Percentiles rank a stretch among this genome's conserved stretches.
Evolutionary conservation across 1,140 invertebrate species (phyloP).

Genomic region (Scaptomyza pallida): DNA sequence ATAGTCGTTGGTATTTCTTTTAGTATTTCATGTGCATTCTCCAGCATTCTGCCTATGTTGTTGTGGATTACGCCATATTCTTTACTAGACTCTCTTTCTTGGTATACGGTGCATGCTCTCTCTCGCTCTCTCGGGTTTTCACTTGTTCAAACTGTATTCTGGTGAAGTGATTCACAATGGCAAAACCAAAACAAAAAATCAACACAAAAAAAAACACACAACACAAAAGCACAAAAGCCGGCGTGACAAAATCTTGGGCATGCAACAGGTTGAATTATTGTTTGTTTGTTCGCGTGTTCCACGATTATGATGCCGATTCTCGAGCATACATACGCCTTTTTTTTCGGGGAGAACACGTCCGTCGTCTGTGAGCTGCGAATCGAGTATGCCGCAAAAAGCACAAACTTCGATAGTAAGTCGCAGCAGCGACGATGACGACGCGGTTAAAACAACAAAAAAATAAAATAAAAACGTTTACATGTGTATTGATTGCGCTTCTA

Average conservation of each 20-base stretch:
- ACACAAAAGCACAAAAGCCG: constrained; percentile 28
- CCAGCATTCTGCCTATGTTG: constrained; percentile 2
- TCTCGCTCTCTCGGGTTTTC: no score
- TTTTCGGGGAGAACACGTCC: constrained; percentile 51
- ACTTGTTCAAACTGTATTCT: neutral
- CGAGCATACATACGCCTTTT: neutral
- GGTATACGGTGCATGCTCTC: constrained; percentile 10
- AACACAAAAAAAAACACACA: constrained; percentile 15
- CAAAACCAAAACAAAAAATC: constrained; percentile 29
- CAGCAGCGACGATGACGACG: constrained; percentile 24
- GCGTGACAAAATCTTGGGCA: constrained; percentile 26
- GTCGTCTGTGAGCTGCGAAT: constrained; percentile 64
- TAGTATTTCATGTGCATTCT: constrained; percentile 17
- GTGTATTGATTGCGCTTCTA: constrained; percentile 34
- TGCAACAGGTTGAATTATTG: constrained; percentile 38
- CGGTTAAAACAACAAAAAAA: neutral
- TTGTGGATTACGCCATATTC: constrained; percentile 32
- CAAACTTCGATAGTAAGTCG: constrained; percentile 46
- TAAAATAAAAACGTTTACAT: constrained; percentile 13
- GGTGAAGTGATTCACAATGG: constrained; percentile 22
- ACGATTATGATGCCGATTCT: constrained; percentile 4
- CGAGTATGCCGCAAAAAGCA: constrained; percentile 53
- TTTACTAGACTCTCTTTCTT: neutral
- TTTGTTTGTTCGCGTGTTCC: neutral
- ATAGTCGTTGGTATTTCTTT: constrained; percentile 2